Conservation (phyloP, 2,797 vertebrate genomes). For the Urophycis tenuis region DNA sequence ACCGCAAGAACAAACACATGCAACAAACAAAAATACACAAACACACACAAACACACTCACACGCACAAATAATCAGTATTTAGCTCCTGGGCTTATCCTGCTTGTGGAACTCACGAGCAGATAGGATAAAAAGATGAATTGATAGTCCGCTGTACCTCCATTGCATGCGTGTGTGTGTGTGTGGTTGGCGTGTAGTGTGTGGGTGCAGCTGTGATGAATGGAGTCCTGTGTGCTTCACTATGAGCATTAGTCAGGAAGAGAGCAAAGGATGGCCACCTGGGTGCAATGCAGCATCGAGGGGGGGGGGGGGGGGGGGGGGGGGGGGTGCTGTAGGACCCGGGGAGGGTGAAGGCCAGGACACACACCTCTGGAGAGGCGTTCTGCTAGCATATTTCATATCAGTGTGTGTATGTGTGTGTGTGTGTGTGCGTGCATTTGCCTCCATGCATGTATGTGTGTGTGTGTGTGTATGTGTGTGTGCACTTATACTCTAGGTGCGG, state of each 20-base stretch:
- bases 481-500: background rate
- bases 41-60: too few relatives aligned
- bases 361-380: background rate
- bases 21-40: too few relatives aligned
- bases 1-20: too few relatives aligned
- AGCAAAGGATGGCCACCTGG: constrained; percentile 49
- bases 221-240: constrained; percentile 43
- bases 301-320: too few relatives aligned
- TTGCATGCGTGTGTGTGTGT: constrained; percentile 14
- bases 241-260: constrained; percentile 61
- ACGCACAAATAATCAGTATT: too few relatives aligned
- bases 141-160: background rate
- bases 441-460: constrained; percentile 1
- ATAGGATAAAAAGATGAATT: background rate
- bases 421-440: constrained; percentile 3
- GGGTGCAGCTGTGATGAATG: constrained; percentile 54
- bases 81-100: too few relatives aligned
- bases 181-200: constrained; percentile 11
- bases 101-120: too few relatives aligned
- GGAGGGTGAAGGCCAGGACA: constrained; percentile 53
- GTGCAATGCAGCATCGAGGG: constrained; percentile 24
- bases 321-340: background rate
- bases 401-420: constrained; percentile 7
- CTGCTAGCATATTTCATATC: background rate
- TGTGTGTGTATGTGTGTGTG: constrained; percentile 1